Conservation (phyloP, 2,797 vertebrate species). For the Mionectes olivaceus region DNA sequence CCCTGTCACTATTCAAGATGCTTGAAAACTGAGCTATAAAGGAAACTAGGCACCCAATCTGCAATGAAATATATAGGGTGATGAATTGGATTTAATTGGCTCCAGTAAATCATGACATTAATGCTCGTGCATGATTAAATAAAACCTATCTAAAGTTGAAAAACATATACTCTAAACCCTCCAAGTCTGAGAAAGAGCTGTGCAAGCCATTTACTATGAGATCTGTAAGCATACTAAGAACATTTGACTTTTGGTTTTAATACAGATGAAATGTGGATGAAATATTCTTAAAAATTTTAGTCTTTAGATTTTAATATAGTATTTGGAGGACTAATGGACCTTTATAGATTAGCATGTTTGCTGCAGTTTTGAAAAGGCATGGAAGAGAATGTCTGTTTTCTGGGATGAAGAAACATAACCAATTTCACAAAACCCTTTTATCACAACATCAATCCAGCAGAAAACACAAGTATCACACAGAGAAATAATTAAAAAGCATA, state of each 20-base stretch:
- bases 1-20: background rate
- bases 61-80: background rate
- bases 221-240: background rate
- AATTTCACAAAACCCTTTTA: background rate
- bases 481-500: background rate
- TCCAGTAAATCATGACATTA: background rate
- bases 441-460: background rate
- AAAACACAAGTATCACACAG: background rate
- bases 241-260: background rate
- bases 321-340: background rate
- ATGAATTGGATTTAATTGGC: background rate
- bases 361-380: background rate
- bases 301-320: background rate
- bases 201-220: background rate
- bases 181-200: background rate
- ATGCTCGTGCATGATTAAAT: background rate
- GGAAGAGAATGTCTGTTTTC: rapidly evolving
- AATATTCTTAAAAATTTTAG: background rate
- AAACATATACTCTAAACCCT: background rate
- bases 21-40: background rate
- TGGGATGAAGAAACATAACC: background rate
- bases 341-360: background rate
- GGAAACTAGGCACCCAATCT: background rate
- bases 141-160: background rate
- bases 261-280: background rate